Evolutionary conservation across 2,113 vertebrate genomes (phyloP).

Genomic region (Dipodomys stephensi): DNA sequence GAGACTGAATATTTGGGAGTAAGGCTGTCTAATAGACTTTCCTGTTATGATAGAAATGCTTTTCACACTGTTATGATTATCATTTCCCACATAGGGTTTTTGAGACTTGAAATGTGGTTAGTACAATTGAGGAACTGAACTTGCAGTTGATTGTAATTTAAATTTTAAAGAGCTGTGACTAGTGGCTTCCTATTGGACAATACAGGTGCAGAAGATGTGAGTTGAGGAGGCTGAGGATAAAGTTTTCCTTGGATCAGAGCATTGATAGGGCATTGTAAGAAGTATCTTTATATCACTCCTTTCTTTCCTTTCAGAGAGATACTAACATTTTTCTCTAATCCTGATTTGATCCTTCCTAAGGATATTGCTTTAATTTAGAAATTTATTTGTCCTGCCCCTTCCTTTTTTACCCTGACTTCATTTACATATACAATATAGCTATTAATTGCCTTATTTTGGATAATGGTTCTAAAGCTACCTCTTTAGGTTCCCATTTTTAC

Average conservation of each 20-base stretch:
- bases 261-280: not conserved
- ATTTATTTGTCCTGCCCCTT: not conserved
- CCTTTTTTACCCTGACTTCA: not conserved
- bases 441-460: slow-evolving; percentile 1
- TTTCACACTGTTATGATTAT: not conserved
- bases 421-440: not conserved
- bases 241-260: not conserved
- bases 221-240: not conserved
- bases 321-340: not conserved
- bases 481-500: not conserved
- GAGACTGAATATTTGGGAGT: slow-evolving; percentile 11
- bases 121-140: not conserved
- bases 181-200: not conserved
- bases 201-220: not conserved
- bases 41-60: not conserved
- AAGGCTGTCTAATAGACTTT: not conserved
- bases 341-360: not conserved
- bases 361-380: not conserved
- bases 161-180: not conserved
- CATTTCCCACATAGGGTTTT: not conserved
- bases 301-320: not conserved
- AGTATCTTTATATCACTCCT: not conserved
- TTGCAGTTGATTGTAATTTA: slow-evolving; percentile 14
- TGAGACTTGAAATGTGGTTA: slow-evolving; percentile 2
- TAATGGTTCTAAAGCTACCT: not conserved